A percentile compares a stretch with the other conserved stretches of the same genome.
Conservation (phyloP, 2,888 invertebrate genomes). For the Perdita meconis region DNA sequence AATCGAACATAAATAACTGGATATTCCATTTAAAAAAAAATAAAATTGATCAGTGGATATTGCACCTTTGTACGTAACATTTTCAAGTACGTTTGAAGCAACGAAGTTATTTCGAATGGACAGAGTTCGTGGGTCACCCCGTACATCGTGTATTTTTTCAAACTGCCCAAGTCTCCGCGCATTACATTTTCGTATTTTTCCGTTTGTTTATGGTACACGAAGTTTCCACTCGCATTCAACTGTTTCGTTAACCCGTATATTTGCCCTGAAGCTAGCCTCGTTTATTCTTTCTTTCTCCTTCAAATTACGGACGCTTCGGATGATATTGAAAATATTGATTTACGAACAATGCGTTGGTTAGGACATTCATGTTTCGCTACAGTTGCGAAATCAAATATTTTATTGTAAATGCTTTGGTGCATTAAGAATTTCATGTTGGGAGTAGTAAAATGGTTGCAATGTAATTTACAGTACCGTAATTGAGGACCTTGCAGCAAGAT, state of each 20-base stretch:
- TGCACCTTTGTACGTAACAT: no score
- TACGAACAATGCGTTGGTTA: not conserved
- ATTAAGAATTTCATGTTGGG: no score
- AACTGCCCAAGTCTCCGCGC: not conserved
- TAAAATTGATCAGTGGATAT: no score
- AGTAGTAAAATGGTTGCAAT: no score
- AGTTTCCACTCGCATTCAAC: not conserved
- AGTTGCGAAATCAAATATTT: not conserved
- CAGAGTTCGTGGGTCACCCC: no score
- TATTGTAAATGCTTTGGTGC: no score
- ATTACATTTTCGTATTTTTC: slow-evolving; percentile 16
- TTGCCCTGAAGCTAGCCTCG: not conserved
- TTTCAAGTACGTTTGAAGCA: no score
- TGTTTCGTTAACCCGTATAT: slow-evolving; percentile 13
- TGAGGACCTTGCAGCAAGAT: no score
- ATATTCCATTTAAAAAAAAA: no score
- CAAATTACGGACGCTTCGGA: slow-evolving; percentile 5
- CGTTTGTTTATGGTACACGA: not conserved
- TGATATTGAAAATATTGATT: not conserved
- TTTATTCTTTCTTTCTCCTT: not conserved
- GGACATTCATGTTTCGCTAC: not conserved
- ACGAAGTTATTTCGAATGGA: no score
- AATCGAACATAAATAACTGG: no score
- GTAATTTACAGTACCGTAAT: no score
- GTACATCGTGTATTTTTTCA: slow-evolving; percentile 13